phyloP scores from a whole-genome alignment of 2,113 vertebrate species.

The Sterrhoptilus dennistouni region DNA sequence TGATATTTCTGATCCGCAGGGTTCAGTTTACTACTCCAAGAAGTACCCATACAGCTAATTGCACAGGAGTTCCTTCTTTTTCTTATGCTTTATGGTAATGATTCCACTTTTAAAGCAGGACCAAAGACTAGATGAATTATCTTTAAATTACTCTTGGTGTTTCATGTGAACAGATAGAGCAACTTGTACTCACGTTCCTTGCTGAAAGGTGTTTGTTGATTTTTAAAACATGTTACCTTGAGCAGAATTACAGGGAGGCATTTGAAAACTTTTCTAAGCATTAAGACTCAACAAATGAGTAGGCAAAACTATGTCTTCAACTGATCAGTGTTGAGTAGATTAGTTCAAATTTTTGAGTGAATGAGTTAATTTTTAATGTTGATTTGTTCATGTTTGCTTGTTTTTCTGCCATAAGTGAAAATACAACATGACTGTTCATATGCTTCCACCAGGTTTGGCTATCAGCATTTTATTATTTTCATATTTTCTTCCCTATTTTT shows the following conservation, averaged over 20 bases:
- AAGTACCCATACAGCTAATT: not conserved
- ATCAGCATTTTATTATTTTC: not conserved
- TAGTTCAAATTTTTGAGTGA: not conserved
- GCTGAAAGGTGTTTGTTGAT: not conserved
- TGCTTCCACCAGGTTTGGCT: not conserved
- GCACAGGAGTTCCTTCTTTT: not conserved
- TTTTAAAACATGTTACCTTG: not conserved
- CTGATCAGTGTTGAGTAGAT: not conserved
- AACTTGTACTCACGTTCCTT: not conserved
- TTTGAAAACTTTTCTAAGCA: not conserved
- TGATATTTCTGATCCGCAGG: not conserved
- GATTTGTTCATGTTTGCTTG: not conserved
- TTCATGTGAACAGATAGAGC: not conserved
- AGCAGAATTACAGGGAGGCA: not conserved
- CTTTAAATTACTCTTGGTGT: not conserved
- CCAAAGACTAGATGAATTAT: not conserved
- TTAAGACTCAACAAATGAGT: not conserved
- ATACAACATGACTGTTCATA: not conserved
- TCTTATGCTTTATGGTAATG: not conserved
- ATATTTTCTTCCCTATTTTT: not conserved
- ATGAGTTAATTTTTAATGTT: not conserved
- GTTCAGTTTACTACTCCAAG: not conserved
- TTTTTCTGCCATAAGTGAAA: not conserved
- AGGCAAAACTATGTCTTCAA: rapidly evolving
- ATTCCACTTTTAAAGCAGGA: not conserved